Conservation (phyloP, 2,113 vertebrate genomes). For the Oceanodroma tethys region DNA sequence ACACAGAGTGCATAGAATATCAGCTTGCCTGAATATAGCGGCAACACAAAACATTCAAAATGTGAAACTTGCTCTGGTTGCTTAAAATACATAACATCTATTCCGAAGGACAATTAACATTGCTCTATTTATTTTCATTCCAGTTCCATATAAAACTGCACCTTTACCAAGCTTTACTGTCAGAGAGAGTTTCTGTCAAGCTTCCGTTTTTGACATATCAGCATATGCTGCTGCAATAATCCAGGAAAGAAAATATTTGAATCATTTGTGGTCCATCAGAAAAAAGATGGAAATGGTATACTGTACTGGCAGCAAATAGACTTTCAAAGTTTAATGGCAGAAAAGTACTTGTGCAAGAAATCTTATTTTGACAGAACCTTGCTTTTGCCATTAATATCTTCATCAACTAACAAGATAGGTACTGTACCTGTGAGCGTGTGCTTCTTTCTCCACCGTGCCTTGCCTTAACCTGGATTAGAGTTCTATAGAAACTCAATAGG, state of each 20-base stretch:
- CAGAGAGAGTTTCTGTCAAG: not conserved
- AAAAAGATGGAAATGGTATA: not conserved
- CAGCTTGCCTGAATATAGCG: not conserved
- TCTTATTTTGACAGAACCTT: not conserved
- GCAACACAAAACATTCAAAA: not conserved
- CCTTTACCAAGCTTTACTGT: not conserved
- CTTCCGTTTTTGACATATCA: not conserved
- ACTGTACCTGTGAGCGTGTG: not conserved
- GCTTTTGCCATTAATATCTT: not conserved
- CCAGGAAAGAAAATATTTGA: not conserved
- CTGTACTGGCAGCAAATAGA: not conserved
- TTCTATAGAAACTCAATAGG: not conserved
- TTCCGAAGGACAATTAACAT: not conserved
- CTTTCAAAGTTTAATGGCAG: not conserved
- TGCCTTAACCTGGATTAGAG: not conserved
- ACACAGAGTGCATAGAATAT: not conserved
- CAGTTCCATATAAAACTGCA: not conserved
- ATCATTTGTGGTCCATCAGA: not conserved
- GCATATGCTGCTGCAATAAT: not conserved
- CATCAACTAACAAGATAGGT: not conserved
- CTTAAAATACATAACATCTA: not conserved
- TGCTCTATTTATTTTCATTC: not conserved
- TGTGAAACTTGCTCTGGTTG: not conserved
- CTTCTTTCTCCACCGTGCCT: not conserved
- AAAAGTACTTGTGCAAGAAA: not conserved